A percentile compares a stretch with the other conserved stretches of the same genome.
phyloP scores from a whole-genome alignment of 2,113 vertebrate genomes.

The Rhinogobius similis region DNA sequence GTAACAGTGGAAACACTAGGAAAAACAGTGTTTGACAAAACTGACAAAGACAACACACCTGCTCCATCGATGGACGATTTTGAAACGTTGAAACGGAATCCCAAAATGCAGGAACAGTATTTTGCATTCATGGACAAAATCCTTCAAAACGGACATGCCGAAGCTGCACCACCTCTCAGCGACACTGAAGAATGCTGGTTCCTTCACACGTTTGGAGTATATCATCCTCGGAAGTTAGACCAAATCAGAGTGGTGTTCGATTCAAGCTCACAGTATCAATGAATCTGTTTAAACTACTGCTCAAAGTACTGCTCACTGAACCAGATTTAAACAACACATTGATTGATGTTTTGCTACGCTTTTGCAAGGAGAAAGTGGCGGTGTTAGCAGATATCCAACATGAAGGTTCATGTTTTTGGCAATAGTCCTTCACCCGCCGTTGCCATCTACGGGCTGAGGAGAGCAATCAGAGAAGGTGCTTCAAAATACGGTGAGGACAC shows the following conservation, averaged over 20 bases:
- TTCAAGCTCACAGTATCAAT: not conserved
- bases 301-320: not conserved
- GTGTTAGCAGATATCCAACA: not conserved
- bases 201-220: not conserved
- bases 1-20: no score
- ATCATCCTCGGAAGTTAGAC: not conserved
- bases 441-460: slow-evolving; percentile 1
- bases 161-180: slow-evolving; percentile 8
- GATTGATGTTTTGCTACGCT: not conserved
- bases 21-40: no score
- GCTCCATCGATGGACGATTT: no score
- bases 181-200: not conserved
- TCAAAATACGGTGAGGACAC: not conserved
- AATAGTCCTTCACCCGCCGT: slow-evolving; percentile 6
- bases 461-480: not conserved
- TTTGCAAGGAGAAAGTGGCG: slow-evolving; percentile 1
- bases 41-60: no score
- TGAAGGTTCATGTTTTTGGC: slow-evolving; percentile 8
- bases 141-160: not conserved
- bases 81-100: no score
- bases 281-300: slow-evolving; percentile 2
- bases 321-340: not conserved
- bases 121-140: no score
- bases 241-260: not conserved
- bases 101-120: no score